Evolutionary conservation across 2,888 invertebrate species (phyloP), one percentile per base, ranked within the genome.

Genomic region (Drosophila yooni): DNA sequence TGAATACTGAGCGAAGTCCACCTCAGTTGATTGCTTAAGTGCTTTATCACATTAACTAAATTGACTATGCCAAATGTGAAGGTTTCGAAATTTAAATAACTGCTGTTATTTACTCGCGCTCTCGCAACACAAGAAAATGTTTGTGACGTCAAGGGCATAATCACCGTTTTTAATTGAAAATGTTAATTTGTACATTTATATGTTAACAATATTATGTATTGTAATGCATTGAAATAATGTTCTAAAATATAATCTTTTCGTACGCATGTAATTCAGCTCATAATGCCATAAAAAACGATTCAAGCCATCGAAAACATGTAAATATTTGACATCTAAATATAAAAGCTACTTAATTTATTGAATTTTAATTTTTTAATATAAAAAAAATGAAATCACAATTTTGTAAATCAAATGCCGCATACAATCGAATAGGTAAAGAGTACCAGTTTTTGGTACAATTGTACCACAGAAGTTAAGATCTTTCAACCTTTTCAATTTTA

Each of bases 1-100:
- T 34, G 0, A 60, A 38, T 3, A 2, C 18, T 33, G 63, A 59
- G 21, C 81, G 38, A 81, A 82, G 82, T 76, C 64, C 79, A 76
- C 40, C 8, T 25, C 10, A 15, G 7, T 25, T 38, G 6, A 4
- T 8, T n/a, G 50, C 5, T 33, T 43, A 40, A 29, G 15, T 29
- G 7, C 3, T 25, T 18, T 52, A 43, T 40, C 36, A 31, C 18
- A 6, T 2, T 0, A 10, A 7, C n/a, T 38, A 4, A 21, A 46
- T 46, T 38, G 21, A 48, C 1, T 33, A 40, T 8, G 1, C 3
- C n/a, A 52, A 27, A 4, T 21, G 2, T 10, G 15, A 15, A 43
- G 8, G 29, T 11, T 38, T 2, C 15, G 36, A 50, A 15, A 38
- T 3, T 3, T 5, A 18, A 6, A 27, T 8, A 13, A 11, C 46